Conservation (phyloP, 2,888 invertebrate species). For the Tolmerus cingulatus region DNA sequence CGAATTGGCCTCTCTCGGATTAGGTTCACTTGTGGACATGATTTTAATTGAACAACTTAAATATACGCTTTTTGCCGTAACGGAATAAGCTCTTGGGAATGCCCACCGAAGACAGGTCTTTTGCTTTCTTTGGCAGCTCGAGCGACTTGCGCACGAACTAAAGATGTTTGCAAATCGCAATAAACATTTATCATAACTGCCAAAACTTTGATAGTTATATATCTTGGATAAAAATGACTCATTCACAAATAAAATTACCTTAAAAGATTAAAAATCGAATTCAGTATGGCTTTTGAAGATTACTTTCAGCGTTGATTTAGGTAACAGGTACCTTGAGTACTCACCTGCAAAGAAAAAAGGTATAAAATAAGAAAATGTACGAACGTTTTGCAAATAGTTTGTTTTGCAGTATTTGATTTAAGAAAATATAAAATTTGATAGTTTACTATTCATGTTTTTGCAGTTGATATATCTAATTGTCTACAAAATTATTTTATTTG, state of each 20-base stretch:
- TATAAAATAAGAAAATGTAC: neutral
- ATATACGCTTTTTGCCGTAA: neutral
- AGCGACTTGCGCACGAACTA: neutral
- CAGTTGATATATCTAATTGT: no score
- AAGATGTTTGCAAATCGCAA: neutral
- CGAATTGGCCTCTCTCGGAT: constrained; percentile 17
- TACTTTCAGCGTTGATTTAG: neutral
- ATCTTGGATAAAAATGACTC: neutral
- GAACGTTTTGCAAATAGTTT: neutral
- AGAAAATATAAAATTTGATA: no score
- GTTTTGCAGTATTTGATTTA: neutral
- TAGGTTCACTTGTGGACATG: constrained; percentile 25
- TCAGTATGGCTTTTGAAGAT: neutral
- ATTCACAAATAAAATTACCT: neutral
- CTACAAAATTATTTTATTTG: no score
- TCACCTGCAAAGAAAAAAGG: neutral
- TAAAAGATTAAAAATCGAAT: neutral
- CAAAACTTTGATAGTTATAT: neutral
- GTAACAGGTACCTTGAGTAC: neutral
- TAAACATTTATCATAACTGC: neutral
- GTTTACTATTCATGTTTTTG: no score
- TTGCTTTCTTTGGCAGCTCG: neutral
- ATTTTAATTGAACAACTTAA: neutral
- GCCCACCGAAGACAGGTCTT: neutral
- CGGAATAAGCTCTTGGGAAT: neutral